Evolutionary conservation across 2,888 invertebrate species (phyloP), one percentile per base, ranked within the genome.

Genomic region (Dasysyrphus tricinctus): DNA sequence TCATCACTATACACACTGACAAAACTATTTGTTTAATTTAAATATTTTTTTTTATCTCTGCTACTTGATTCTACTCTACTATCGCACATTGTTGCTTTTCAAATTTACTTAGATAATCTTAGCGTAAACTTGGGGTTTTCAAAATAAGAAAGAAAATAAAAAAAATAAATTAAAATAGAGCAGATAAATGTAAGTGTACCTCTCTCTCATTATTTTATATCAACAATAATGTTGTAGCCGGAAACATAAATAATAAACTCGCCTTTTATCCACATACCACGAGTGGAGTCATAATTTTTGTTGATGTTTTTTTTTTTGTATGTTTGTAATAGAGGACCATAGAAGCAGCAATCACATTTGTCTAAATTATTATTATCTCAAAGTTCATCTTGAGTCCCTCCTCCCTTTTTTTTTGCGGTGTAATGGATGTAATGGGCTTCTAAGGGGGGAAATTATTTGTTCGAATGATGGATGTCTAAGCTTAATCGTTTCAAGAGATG

Each of bases 401-500:
- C 74, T 59, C 65, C 78, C 37, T 56, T 74, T 73, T 61, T 24
- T 39, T 24, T 42, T 67, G 12, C 34, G n/a, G 19, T 34, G n/a
- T 74, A 85, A 80, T 84, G 80, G 69, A 72, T 73, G 73, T 70
- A 75, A 82, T 82, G 65, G 86, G 14, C 65, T 79, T 54, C 54
- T 69, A 7, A 69, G 57, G 47, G 77, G 67, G 72, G 34, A 29
- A 19, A 44, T 47, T 75, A 73, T 80, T 78, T 79, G 42, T 49
- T 54, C 34, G 70, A 61, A 81, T 86, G 86, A 82, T 79, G 59
- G 82, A 86, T 79, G 81, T 82, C 82, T 86, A 75, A 86, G 82
- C 82, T 82, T 86, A 86, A 86, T 86, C 86, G 86, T 82, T 82
- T 82, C 86, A 78, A 86, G 80, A 82, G 80, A 82, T 86, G 86